phyloP scores from a whole-genome alignment of 1,140 invertebrate genomes.

The Drosophila sproati region DNA sequence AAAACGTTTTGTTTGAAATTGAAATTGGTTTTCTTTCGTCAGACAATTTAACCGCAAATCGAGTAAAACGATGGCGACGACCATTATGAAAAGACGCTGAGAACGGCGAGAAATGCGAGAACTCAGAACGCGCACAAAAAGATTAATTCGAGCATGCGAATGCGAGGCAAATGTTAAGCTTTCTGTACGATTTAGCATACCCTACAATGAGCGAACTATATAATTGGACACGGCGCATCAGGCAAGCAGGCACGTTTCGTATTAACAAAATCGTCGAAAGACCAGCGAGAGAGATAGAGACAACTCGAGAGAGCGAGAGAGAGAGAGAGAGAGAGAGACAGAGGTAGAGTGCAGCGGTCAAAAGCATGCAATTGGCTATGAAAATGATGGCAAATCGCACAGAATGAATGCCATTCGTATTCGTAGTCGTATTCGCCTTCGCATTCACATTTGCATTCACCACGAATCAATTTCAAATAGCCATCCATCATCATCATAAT shows the following conservation, averaged over 20 bases:
- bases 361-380: conserved; percentile 70
- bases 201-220: conserved; percentile 75
- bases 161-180: conserved; percentile 43
- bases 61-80: conserved; percentile 57
- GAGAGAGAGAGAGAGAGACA: conserved; percentile 12
- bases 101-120: conserved; percentile 12
- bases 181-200: conserved; percentile 69
- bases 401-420: conserved; percentile 6
- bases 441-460: conserved; percentile 60
- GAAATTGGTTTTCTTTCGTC: conserved; percentile 72
- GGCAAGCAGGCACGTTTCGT: conserved; percentile 72
- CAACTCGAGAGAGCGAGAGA: neutral
- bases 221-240: conserved; percentile 78
- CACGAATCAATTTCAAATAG: conserved; percentile 80
- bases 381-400: conserved; percentile 59
- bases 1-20: conserved; percentile 82
- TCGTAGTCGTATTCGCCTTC: conserved; percentile 18
- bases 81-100: conserved; percentile 11
- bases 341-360: conserved; percentile 33
- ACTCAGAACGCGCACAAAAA: conserved; percentile 52
- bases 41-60: conserved; percentile 76
- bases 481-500: conserved; percentile 49
- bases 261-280: conserved; percentile 75
- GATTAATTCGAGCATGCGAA: conserved; percentile 39
- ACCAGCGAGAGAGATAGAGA: neutral